Conservation (phyloP, 2,888 invertebrate genomes). For the Steinernema hermaphroditum region DNA sequence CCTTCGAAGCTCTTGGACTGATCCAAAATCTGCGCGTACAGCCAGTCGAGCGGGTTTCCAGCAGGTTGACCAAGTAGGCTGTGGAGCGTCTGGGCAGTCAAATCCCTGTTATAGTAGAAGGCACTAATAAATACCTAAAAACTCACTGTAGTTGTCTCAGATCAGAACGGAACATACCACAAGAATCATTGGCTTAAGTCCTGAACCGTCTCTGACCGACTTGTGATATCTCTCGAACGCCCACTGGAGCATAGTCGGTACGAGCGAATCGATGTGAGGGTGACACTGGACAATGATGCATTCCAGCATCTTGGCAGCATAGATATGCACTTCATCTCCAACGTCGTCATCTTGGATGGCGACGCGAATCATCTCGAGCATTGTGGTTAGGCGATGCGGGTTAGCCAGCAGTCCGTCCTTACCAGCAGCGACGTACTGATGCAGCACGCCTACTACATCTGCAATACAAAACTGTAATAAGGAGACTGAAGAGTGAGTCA, state of each 20-base stretch:
- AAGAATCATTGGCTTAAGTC: constrained; percentile 46
- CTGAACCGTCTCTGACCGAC: constrained; percentile 1
- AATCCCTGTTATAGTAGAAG: constrained; percentile 40
- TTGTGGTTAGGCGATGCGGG: constrained; percentile 83
- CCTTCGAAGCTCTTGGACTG: constrained; percentile 41
- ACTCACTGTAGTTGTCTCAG: not conserved
- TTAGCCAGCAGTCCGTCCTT: constrained; percentile 88
- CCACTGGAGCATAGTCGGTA: constrained; percentile 38
- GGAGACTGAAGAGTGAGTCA: constrained; percentile 2
- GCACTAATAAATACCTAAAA: constrained; percentile 40
- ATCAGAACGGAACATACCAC: constrained; percentile 38
- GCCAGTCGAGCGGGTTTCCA: constrained; percentile 44
- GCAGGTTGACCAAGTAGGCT: constrained; percentile 37
- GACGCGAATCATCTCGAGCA: constrained; percentile 85
- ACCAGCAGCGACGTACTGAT: constrained; percentile 95
- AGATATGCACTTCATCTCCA: constrained; percentile 90
- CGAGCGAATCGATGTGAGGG: constrained; percentile 42
- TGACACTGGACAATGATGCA: constrained; percentile 47
- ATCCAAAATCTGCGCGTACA: constrained; percentile 37
- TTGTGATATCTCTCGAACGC: constrained; percentile 29
- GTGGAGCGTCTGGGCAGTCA: constrained; percentile 39
- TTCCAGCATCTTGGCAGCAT: constrained; percentile 93
- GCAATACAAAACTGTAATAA: constrained; percentile 67
- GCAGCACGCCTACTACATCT: constrained; percentile 97
- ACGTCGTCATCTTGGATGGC: constrained; percentile 70